phyloP scores from a whole-genome alignment of 2,797 vertebrate species.

The Brachymystax lenok region DNA sequence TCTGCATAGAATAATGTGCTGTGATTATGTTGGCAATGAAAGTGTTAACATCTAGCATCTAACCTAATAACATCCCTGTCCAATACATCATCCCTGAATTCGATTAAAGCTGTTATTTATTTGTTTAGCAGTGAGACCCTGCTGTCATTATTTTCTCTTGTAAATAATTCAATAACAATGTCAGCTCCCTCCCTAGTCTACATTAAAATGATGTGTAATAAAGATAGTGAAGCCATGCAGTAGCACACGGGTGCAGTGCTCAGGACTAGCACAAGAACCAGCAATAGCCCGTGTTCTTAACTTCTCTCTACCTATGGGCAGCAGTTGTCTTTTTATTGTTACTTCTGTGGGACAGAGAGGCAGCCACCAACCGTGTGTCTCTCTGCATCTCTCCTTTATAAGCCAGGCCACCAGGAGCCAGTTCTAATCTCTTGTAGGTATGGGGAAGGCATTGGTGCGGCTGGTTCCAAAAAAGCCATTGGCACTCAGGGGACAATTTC shows the following conservation, averaged over 20 bases:
- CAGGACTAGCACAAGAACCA: constrained; percentile 25
- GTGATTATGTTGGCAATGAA: constrained; percentile 48
- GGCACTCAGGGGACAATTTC: constrained; percentile 59
- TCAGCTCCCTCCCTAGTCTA: constrained; percentile 59
- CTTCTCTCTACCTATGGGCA: constrained; percentile 39
- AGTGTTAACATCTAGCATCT: constrained; percentile 69
- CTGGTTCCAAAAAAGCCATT: constrained; percentile 52
- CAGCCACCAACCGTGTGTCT: constrained; percentile 49
- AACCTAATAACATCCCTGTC: constrained; percentile 68
- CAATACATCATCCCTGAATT: constrained; percentile 70
- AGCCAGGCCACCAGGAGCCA: constrained; percentile 57
- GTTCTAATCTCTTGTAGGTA: constrained; percentile 64
- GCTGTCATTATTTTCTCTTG: constrained; percentile 78
- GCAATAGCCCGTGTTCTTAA: constrained; percentile 52
- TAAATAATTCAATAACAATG: constrained; percentile 82
- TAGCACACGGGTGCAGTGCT: constrained; percentile 39
- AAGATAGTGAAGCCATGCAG: constrained; percentile 42
- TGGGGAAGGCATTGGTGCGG: constrained; percentile 29
- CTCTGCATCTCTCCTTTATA: constrained; percentile 44
- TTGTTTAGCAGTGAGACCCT: constrained; percentile 71
- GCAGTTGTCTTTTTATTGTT: constrained; percentile 39
- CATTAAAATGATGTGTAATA: constrained; percentile 75
- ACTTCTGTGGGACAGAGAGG: constrained; percentile 48
- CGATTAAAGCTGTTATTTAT: constrained; percentile 80
- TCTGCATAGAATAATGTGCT: constrained; percentile 36